phyloP scores from a whole-genome alignment of 2,797 vertebrate species.

The Crenuchus spilurus region DNA sequence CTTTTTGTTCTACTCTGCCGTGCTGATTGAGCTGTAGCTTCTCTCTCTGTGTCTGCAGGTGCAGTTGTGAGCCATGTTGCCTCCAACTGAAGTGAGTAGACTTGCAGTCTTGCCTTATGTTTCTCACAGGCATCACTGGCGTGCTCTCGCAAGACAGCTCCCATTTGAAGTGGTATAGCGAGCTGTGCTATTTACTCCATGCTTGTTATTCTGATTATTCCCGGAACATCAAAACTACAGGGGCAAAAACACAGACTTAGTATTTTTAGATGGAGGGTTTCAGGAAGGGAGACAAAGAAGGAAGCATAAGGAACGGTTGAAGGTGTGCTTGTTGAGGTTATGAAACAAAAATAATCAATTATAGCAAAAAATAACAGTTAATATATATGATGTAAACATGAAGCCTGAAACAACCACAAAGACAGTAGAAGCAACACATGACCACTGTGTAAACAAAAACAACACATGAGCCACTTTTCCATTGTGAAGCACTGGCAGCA shows the following conservation, averaged over 20 bases:
- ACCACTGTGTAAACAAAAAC: too few relatives aligned
- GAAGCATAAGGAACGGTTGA: not conserved
- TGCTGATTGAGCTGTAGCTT: not conserved
- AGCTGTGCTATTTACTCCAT: slow-evolving; percentile 5
- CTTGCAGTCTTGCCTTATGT: slow-evolving; percentile 4
- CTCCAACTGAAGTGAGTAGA: slow-evolving; percentile 17
- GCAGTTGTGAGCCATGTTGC: not conserved
- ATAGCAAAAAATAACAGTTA: not conserved
- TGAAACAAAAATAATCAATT: not conserved
- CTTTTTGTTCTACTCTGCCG: not conserved
- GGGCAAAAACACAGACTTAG: slow-evolving; percentile 8
- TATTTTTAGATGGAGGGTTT: slow-evolving; percentile 36
- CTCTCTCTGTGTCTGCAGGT: slow-evolving; percentile 4
- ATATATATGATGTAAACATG: not conserved
- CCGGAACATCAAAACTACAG: slow-evolving; percentile 29
- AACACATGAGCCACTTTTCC: too few relatives aligned
- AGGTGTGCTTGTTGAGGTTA: not conserved
- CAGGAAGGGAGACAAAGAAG: not conserved
- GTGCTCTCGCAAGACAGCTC: slow-evolving; percentile 27
- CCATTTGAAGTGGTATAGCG: slow-evolving; percentile 14
- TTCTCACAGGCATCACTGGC: not conserved
- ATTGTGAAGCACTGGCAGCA: too few relatives aligned
- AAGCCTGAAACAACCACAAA: not conserved
- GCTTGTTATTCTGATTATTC: slow-evolving; percentile 44
- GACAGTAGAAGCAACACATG: too few relatives aligned